Conservation (phyloP, 2,888 invertebrate species). For the Latrodectus elegans region DNA sequence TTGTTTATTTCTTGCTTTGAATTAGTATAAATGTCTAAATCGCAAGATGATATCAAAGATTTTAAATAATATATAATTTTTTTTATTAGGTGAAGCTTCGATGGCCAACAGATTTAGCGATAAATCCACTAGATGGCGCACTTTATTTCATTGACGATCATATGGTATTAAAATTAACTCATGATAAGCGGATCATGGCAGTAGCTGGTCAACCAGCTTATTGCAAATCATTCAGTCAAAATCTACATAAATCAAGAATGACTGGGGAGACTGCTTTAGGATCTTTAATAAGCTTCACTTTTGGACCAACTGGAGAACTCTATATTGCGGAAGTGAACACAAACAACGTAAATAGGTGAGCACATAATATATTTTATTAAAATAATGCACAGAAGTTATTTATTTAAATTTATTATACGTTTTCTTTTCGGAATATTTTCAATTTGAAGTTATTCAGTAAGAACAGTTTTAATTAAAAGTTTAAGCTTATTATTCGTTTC, state of each 20-base stretch:
- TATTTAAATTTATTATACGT: constrained; percentile 70
- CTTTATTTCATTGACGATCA: constrained; percentile 97
- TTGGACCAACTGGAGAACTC: constrained; percentile 86
- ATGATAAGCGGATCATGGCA: constrained; percentile 89
- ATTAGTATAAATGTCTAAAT: too few relatives aligned
- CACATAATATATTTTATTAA: neutral
- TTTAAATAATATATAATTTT: neutral
- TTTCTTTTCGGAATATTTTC: neutral
- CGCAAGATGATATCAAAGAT: too few relatives aligned
- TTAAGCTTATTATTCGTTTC: too few relatives aligned
- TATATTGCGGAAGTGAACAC: constrained; percentile 97
- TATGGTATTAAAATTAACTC: constrained; percentile 90
- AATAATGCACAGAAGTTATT: neutral
- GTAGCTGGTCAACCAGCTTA: constrained; percentile 95
- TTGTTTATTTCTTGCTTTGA: too few relatives aligned
- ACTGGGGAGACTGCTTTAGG: constrained; percentile 89
- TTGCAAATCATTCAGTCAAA: constrained; percentile 80
- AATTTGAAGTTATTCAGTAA: too few relatives aligned
- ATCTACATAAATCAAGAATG: constrained; percentile 73
- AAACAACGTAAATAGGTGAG: constrained; percentile 85
- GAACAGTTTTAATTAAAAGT: too few relatives aligned
- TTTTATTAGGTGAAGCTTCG: constrained; percentile 84
- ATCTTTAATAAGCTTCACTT: constrained; percentile 95
- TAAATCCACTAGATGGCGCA: constrained; percentile 94
- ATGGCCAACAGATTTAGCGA: constrained; percentile 96